A percentile compares a stretch with the other conserved stretches of the same genome.
These are phyloP conservation scores for Calidris pygmaea DNA, from an alignment of 2,113 vertebrate genomes.

Conservation along the genomic window DNA sequence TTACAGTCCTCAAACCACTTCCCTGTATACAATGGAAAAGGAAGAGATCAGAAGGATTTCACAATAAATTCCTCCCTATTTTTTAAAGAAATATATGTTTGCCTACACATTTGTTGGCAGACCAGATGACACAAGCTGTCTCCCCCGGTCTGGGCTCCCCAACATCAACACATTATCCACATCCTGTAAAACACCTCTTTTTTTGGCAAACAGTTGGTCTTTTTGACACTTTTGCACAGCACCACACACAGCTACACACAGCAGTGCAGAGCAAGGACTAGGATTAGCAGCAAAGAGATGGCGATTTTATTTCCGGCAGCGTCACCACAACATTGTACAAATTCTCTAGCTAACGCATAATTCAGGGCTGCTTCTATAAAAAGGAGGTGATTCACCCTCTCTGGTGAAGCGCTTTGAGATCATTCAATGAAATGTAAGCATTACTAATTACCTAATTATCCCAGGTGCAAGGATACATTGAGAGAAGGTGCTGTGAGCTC, in stretches of 20 bases:
- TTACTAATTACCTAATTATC: background rate
- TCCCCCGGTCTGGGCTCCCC: background rate
- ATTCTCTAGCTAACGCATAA: background rate
- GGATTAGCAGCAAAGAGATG: background rate
- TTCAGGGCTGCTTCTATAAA: background rate
- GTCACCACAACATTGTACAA: background rate
- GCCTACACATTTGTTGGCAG: too few relatives aligned
- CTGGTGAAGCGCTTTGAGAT: background rate
- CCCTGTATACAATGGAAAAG: background rate
- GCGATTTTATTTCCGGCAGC: background rate
- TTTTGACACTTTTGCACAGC: background rate
- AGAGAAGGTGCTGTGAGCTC: background rate
- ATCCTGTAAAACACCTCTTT: background rate
- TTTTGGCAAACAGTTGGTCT: background rate
- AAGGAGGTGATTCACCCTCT: background rate
- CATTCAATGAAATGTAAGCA: background rate
- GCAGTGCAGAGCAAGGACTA: background rate
- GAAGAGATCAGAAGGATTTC: background rate
- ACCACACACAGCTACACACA: too few relatives aligned
- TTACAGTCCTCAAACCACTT: background rate
- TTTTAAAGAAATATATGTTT: background rate
- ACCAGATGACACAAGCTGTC: background rate
- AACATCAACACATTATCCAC: background rate
- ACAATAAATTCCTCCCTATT: background rate
- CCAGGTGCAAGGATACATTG: fast-evolving